Evolutionary conservation across 2,113 vertebrate species (phyloP), one percentile per base, ranked within the genome.

Genomic region (Acrocephalus arundinaceus): DNA sequence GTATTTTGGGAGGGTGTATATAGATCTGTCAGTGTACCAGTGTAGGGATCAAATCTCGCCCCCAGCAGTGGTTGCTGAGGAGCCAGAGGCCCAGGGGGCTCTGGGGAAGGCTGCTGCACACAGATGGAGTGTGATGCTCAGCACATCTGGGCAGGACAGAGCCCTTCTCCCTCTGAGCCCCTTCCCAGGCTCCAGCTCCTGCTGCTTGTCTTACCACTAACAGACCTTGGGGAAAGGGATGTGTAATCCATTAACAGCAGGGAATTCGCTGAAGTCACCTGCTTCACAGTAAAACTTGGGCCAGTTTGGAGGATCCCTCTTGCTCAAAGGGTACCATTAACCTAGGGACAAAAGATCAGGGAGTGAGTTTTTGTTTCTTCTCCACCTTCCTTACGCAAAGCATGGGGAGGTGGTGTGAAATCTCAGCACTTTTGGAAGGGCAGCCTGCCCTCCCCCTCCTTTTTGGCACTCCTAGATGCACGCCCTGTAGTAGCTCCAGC

Each of bases 201-300:
- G 33, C 78, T 74, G 33, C 55, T 89, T 65, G 58, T 74, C 66
- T 46, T 31, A 31, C 35, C 63, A n/a, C 70, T 85, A 39, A 54
- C 63, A 70, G 74, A 28, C 79, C 48, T 9, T 23, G 52, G 68
- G 87, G 85, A 68, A 51, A 65, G 41, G 87, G 73, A 66, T 22
- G 57, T 48, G 72, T 85, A 59, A 83, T 49, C 92, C 81, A 85
- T 85, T 88, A 87, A 57, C 89, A 81, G 92, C 85, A 93, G 93
- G 91, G 89, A 73, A 72, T 7, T 73, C 0, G 7, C 75, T 51
- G 55, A 59, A 85, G 75, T 84, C 83, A 59, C 82, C 82, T 91
- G 85, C 82, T 90, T 81, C 24, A 19, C 70, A 63, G 71, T 79
- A 46, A 87, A 93, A 83, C 72, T 63, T 62, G 0, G 3, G 35